Percentiles rank a stretch among this genome's conserved stretches.
These are phyloP conservation scores for zebrafish (Danio rerio) DNA, from an alignment of 2,113 vertebrate genomes.

Conservation along the genomic window DNA sequence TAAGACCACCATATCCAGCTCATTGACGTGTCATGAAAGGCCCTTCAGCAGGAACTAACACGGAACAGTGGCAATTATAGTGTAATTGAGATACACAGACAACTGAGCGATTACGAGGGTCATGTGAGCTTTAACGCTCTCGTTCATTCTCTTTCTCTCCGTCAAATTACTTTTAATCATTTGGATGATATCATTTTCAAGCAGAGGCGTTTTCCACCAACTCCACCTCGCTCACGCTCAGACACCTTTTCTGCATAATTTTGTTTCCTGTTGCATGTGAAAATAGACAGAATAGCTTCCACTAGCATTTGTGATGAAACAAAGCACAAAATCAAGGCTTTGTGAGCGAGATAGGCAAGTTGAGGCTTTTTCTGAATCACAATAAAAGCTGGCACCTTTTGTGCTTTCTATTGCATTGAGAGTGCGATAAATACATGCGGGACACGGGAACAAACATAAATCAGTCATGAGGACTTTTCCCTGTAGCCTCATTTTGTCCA, in stretches of 20 bases:
- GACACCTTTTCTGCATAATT: constrained; percentile 20
- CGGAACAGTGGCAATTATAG: constrained; percentile 24
- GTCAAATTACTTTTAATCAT: constrained; percentile 41
- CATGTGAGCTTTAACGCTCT: constrained; percentile 30
- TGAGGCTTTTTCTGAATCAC: constrained; percentile 36
- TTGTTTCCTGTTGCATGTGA: constrained; percentile 28
- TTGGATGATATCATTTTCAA: not conserved
- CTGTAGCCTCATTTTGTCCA: constrained; percentile 36
- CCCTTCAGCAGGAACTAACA: constrained; percentile 34
- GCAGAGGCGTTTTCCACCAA: constrained; percentile 5
- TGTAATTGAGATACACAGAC: constrained; percentile 43
- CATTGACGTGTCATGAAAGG: not conserved
- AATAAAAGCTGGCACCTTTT: constrained; percentile 40
- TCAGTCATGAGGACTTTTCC: constrained; percentile 52
- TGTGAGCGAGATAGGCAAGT: constrained; percentile 12
- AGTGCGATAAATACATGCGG: constrained; percentile 41
- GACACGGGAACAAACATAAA: constrained; percentile 39
- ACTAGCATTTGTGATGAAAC: constrained; percentile 10
- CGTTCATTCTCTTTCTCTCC: constrained; percentile 5
- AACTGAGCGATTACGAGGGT: constrained; percentile 28
- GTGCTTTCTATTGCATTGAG: constrained; percentile 40
- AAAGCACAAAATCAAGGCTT: constrained; percentile 20
- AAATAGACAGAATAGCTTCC: constrained; percentile 22
- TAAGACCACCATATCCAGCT: not conserved
- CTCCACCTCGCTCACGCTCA: not conserved